phyloP scores from a whole-genome alignment of 2,797 vertebrate genomes.

The Lepilemur septentrionalis region DNA sequence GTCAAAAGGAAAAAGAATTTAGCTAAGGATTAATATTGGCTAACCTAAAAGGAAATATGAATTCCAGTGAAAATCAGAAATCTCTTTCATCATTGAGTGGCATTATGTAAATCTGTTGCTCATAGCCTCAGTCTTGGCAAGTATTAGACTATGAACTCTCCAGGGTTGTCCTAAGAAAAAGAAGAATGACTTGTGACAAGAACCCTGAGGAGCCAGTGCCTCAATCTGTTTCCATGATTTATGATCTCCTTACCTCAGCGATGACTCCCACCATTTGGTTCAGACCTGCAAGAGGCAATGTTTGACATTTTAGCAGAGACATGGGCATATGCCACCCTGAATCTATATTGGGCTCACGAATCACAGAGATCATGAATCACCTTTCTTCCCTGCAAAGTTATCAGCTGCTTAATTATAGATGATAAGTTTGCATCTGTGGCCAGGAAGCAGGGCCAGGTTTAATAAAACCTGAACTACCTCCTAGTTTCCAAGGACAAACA shows the following conservation, averaged over 20 bases:
- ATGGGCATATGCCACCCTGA: background rate
- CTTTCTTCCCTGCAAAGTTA: conserved; percentile 51
- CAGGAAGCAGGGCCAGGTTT: conserved; percentile 42
- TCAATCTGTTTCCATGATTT: conserved; percentile 50
- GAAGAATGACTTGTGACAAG: conserved; percentile 36
- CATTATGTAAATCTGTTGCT: conserved; percentile 18
- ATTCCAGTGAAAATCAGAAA: background rate
- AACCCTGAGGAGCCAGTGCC: background rate
- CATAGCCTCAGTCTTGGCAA: conserved; percentile 32
- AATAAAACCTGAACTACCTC: conserved; percentile 42
- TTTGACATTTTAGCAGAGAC: background rate
- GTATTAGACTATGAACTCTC: background rate
- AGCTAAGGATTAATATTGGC: background rate
- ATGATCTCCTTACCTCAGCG: background rate
- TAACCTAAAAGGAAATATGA: background rate
- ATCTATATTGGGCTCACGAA: background rate
- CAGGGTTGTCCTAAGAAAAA: conserved; percentile 21
- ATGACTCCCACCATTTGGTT: background rate
- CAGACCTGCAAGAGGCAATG: background rate
- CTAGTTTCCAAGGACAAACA: conserved; percentile 37
- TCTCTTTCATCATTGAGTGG: background rate
- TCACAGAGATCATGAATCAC: conserved; percentile 28
- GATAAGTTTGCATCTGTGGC: conserved; percentile 23
- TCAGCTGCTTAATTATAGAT: conserved; percentile 59
- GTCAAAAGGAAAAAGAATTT: background rate